A percentile compares a stretch with the other conserved stretches of the same genome.
These are phyloP conservation scores for Dryobotodes eremita DNA, from an alignment of 2,888 invertebrate genomes.

Conservation along the genomic window DNA sequence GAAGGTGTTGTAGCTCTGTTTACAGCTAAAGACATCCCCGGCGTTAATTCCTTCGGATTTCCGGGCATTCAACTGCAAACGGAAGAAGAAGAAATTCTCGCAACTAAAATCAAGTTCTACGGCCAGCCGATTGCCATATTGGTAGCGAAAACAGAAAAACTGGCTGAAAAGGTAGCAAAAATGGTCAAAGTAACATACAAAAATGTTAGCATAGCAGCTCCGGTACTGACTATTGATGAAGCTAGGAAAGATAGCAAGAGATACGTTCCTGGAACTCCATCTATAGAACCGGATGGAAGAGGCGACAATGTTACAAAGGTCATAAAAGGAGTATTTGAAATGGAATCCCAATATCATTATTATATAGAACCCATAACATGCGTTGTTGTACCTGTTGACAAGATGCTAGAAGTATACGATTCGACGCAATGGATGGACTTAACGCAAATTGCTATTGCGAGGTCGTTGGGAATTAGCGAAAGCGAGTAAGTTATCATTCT, in stretches of 20 bases:
- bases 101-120: constrained; percentile 90
- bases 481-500: constrained; percentile 87
- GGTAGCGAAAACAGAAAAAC: constrained; percentile 90
- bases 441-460: constrained; percentile 90
- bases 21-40: constrained; percentile 93
- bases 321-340: constrained; percentile 91
- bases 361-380: constrained; percentile 93
- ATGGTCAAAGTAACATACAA: constrained; percentile 91
- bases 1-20: constrained; percentile 92
- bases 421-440: constrained; percentile 93
- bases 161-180: constrained; percentile 90
- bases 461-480: constrained; percentile 89
- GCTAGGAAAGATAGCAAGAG: constrained; percentile 86
- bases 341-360: constrained; percentile 94
- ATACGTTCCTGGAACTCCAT: constrained; percentile 70
- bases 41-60: constrained; percentile 90
- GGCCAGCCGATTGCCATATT: constrained; percentile 94
- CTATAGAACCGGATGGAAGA: constrained; percentile 77
- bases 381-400: constrained; percentile 93
- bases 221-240: constrained; percentile 82
- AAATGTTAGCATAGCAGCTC: constrained; percentile 75
- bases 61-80: constrained; percentile 80
- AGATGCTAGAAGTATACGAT: constrained; percentile 92
- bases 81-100: constrained; percentile 89
- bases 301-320: constrained; percentile 82